Conservation (phyloP, 2,113 vertebrate genomes). For the Columba livia region DNA sequence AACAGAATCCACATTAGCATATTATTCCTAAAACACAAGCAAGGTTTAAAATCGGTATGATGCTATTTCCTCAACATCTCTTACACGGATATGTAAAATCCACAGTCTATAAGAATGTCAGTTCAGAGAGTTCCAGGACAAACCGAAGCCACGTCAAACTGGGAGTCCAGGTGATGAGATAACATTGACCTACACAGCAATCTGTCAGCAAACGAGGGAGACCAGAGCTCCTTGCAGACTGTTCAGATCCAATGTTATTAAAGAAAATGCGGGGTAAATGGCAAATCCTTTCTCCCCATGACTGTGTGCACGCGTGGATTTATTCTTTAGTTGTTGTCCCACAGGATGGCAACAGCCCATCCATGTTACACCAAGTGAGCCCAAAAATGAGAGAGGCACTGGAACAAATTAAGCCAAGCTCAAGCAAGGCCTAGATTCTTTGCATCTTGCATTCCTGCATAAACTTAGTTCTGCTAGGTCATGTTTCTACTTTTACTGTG, state of each 20-base stretch:
- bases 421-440: not conserved
- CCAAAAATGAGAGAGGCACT: not conserved
- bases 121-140: not conserved
- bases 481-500: constrained; percentile 2
- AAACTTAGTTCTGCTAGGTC: not conserved
- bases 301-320: not conserved
- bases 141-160: not conserved
- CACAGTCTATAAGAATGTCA: not conserved
- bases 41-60: not conserved
- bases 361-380: not conserved
- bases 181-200: not conserved
- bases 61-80: not conserved
- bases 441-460: not conserved
- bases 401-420: not conserved
- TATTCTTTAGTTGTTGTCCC: not conserved
- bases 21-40: not conserved
- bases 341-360: not conserved
- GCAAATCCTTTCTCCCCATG: not conserved
- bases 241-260: not conserved
- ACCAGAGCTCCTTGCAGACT: not conserved
- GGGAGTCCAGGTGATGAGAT: not conserved
- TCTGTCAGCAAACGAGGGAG: not conserved
- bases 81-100: not conserved
- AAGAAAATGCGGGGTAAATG: not conserved
- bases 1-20: not conserved